Percentiles rank a stretch among this genome's conserved stretches.
Conservation (phyloP, 2,888 invertebrate species). For the Pachycephus smyrnensis region DNA sequence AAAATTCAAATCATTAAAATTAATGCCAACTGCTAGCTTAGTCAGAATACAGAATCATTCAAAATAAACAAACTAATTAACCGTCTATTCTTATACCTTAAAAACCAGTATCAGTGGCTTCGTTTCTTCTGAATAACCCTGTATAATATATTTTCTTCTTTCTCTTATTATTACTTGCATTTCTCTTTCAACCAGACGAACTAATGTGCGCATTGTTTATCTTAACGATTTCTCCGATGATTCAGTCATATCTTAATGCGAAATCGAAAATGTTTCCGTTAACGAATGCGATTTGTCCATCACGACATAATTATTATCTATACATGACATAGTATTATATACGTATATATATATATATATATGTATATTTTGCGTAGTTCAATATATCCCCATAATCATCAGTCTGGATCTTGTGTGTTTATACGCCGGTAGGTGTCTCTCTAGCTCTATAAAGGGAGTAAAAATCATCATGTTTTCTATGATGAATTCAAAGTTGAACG, state of each 20-base stretch:
- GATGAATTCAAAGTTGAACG: conserved; percentile 1
- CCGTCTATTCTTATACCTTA: background rate
- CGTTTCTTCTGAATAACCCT: background rate
- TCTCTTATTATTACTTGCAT: background rate
- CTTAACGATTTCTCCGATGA: background rate
- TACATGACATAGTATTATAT: too few relatives aligned
- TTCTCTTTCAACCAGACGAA: background rate
- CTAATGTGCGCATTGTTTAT: background rate
- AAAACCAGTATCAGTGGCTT: background rate
- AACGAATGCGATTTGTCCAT: background rate
- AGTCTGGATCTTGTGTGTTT: background rate
- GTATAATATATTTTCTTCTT: background rate
- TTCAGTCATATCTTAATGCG: background rate
- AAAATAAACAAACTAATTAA: background rate
- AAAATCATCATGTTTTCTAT: background rate
- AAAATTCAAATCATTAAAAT: background rate
- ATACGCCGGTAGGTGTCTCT: background rate
- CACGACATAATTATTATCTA: background rate
- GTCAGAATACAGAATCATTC: background rate
- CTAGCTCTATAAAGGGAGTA: background rate
- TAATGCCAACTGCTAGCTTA: background rate
- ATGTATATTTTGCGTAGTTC: background rate
- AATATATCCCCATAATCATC: background rate
- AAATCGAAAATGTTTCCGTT: background rate
- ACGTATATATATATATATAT: background rate